These are phyloP conservation scores for Halocaridina rubra DNA, from an alignment of 2,888 invertebrate genomes.

Conservation along the genomic window DNA sequence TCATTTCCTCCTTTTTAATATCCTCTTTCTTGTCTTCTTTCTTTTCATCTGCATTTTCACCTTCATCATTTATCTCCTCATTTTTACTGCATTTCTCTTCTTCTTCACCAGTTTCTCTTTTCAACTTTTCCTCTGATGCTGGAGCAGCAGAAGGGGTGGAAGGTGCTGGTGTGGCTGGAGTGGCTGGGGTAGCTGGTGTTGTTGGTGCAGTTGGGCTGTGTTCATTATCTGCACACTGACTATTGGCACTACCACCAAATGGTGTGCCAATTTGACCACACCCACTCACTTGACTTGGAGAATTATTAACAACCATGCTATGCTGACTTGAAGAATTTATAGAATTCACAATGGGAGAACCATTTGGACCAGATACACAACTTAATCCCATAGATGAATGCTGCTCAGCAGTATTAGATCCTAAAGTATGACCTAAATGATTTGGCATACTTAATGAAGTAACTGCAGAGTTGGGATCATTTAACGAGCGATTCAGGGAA, in stretches of 20 bases:
- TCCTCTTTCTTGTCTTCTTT: conserved; percentile 72
- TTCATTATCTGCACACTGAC: background rate
- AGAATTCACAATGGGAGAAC: background rate
- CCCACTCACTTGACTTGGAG: background rate
- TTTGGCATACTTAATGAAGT: background rate
- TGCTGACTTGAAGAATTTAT: background rate
- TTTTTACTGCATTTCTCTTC: background rate
- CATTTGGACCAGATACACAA: background rate
- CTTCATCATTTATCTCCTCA: conserved; percentile 18
- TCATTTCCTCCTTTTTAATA: conserved; percentile 71
- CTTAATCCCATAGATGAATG: background rate
- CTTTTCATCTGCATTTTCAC: conserved; percentile 28
- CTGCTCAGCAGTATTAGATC: background rate
- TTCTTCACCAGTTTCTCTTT: conserved; percentile 69
- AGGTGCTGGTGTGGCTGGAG: conserved; percentile 22
- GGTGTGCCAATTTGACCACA: background rate
- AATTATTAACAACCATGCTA: background rate
- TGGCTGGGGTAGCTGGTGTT: conserved; percentile 29
- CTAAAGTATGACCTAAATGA: background rate
- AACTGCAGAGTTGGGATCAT: background rate
- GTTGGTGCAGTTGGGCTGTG: conserved; percentile 14
- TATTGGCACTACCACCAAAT: background rate
- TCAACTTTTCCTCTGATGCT: background rate
- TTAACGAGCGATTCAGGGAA: background rate
- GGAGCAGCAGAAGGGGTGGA: background rate